Conservation (phyloP, 2,113 vertebrate genomes). For the Motacilla tschutschensis region DNA sequence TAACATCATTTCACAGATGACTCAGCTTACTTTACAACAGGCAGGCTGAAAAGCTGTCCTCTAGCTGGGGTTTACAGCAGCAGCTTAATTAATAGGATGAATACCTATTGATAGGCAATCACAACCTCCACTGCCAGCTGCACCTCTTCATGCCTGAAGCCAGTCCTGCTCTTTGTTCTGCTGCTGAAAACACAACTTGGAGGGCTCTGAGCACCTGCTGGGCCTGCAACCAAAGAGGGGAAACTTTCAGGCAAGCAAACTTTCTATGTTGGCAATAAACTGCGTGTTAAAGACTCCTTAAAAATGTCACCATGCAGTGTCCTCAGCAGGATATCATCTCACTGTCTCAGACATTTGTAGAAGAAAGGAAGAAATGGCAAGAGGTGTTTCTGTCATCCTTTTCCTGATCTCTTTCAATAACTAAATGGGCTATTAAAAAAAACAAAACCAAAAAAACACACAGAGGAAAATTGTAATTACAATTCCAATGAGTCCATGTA, state of each 20-base stretch:
- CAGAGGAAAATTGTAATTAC: not conserved
- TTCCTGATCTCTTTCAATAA: not conserved
- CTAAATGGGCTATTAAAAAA: not conserved
- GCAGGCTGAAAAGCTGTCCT: slow-evolving; percentile 10
- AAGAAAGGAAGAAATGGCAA: not conserved
- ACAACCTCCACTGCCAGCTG: not conserved
- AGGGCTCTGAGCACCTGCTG: not conserved
- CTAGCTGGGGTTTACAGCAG: not conserved
- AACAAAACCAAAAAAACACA: not conserved
- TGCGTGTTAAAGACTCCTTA: not conserved
- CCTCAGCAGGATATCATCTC: not conserved
- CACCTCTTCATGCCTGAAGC: not conserved
- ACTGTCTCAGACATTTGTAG: not conserved
- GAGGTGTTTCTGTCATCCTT: not conserved
- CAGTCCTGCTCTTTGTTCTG: not conserved
- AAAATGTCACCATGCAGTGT: not conserved
- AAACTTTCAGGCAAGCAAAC: not conserved
- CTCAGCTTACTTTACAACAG: not conserved
- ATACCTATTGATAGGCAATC: not conserved
- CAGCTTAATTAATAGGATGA: not conserved
- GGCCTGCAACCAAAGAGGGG: not conserved
- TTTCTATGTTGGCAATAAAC: not conserved
- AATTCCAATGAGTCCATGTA: not conserved
- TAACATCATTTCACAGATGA: not conserved
- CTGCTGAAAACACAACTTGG: not conserved